Evolutionary conservation across 2,888 invertebrate genomes (phyloP), one percentile per base, ranked within the genome.

Genomic region (Andrena fulva): DNA sequence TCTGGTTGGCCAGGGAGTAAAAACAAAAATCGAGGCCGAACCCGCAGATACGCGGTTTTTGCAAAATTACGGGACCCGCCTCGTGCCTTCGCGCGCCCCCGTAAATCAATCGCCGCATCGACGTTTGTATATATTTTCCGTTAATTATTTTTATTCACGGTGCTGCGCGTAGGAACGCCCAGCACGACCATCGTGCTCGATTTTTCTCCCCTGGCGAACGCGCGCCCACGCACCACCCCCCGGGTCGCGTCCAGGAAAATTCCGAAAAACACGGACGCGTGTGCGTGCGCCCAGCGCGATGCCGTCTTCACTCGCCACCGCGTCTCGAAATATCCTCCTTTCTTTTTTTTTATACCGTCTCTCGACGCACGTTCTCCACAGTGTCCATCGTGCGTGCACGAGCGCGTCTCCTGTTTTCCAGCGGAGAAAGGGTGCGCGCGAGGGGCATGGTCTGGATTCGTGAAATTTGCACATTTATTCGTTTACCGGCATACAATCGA

Each of bases 401-500:
- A 12, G 42, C 59, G 59, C 73, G 73, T 74, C 56, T 60, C 77
- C 78, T 74, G 70, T 73, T 64, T 75, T 10, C 77, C 73, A 35
- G 77, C 2, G 56, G 56, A 35, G 67, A 77, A 52, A 27, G 71
- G 52, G 50, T 48, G 68, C 1, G 59, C 42, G 33, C 60, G 50
- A 48, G 48, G 62, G 54, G 50, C 56, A 52, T 24, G 70, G 82
- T 81, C 81, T 75, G 88, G 87, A 42, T 86, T 90, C 89, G 90
- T 90, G 89, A 91, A 92, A 93, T 92, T 93, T 92, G 91, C 93
- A 92, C 92, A 90, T 93, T 93, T 92, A 92, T 93, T 92, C 92
- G 92, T 90, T 92, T 92, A 92, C 81, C 84, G 85, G 82, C 85
- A 85, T 89, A 88, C 90, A 91, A 90, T 92, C 89, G 87, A 85